Evolutionary conservation across 2,797 vertebrate species (phyloP).

Genomic region (Echiichthys vipera): DNA sequence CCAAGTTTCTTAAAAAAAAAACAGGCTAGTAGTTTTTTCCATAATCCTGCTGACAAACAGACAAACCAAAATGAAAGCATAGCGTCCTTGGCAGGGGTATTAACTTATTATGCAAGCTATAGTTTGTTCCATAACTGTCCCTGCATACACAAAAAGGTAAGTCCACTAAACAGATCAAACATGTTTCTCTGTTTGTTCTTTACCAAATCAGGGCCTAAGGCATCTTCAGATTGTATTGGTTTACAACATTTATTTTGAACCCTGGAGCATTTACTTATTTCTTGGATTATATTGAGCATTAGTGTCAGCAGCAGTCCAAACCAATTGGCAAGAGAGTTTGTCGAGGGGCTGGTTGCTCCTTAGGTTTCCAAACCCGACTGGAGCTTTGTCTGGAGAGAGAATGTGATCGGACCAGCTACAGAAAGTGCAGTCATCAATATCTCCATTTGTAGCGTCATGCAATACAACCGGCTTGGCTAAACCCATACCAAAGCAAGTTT

Average conservation of each 20-base stretch:
- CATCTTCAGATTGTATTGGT: constrained; percentile 37
- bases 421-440: background rate
- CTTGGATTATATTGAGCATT: constrained; percentile 16
- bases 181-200: constrained; percentile 40
- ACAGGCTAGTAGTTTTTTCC: no score
- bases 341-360: constrained; percentile 4
- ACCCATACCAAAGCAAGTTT: background rate
- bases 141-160: constrained; percentile 9
- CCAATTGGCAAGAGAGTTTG: constrained; percentile 25
- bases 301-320: constrained; percentile 29
- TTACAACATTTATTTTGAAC: constrained; percentile 46
- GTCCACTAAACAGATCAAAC: constrained; percentile 22
- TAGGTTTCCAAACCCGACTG: constrained; percentile 27
- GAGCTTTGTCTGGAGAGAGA: constrained; percentile 15
- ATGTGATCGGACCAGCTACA: constrained; percentile 10
- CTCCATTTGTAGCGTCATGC: background rate
- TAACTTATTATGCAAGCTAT: background rate
- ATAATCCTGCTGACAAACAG: no score
- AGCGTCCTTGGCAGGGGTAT: no score
- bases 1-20: no score
- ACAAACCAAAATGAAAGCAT: no score
- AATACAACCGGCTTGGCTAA: background rate
- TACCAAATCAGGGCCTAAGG: constrained; percentile 37
- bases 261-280: constrained; percentile 34
- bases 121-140: background rate